Evolutionary conservation across 2,888 invertebrate genomes (phyloP), one percentile per base, ranked within the genome.

Genomic region (Unio delphinus): DNA sequence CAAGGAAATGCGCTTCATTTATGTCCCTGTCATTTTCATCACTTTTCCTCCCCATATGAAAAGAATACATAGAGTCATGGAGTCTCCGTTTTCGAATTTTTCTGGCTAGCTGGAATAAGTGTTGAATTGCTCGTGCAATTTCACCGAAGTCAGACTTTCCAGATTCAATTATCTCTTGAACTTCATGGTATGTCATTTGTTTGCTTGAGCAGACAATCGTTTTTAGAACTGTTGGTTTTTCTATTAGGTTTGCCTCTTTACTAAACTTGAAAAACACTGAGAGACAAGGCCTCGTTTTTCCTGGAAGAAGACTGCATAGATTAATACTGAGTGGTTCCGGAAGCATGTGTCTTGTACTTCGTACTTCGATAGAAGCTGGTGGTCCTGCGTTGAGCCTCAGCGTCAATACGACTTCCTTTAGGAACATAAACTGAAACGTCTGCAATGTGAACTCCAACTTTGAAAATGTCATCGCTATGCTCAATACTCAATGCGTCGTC

Each of bases 371-470:
- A 83, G 70, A 75, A 79, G 15, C 80, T 80, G 8, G 73, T 74
- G 20, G 75, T 75, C 58, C 84, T 70, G 17, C 63, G 54, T n/a
- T 68, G 64, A n/a, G 83, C 84, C 66, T 82, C 83, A 28, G 60
- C 59, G 59, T 84, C 84, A 56, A 80, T 20, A 7, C 73, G 75
- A 55, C 72, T 70, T 34, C 74, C 79, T 54, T 76, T 73, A 54
- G 67, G 45, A 3, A 84, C 72, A 62, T 65, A 71, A 3, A 69
- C 65, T 15, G 76, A 68, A 15, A 83, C 84, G 74, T 84, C 84
- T 54, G 84, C 78, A 63, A 84, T 82, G 67, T 83, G 82, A 8
- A 84, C 79, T 8, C 80, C 80, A 4, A 83, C 76, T 28, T 65
- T 67, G 45, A 59, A 80, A 3, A 69, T 70, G 8, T 34, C 67